Evolutionary conservation across 2,797 vertebrate genomes (phyloP), one percentile per base, ranked within the genome.

Genomic region (Urophycis tenuis): DNA sequence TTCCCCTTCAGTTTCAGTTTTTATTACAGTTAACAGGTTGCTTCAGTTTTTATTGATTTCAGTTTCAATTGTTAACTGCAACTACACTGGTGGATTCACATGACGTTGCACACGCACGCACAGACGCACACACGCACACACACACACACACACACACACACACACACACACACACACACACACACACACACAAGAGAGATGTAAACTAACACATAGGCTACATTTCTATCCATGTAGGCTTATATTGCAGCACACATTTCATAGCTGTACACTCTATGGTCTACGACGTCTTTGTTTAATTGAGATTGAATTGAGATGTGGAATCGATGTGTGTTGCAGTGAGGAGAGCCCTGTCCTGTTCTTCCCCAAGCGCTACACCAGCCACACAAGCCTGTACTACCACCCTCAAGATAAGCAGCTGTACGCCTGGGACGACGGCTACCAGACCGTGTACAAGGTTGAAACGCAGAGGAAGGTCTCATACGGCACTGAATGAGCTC

Each of bases 391-490:
- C 82, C 84, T 99, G 79, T 94, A 95, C 74, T 98, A 98, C 89
- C 94, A 97, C 71, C 94, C 94, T 0, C 92, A 91, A 83, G 96
- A 98, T 73, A 93, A 92, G 79, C 93, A 95, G 72, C 93, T 99
- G 39, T 97, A 97, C 3, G 94, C 95, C 45, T 99, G 97, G 97
- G 95, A 96, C 49, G 95, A 98, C 53, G 96, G 96, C 49, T 96
- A 94, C 90, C 96, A 98, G 91, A 95, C 95, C 2, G 85, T 97
- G 86, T 98, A 99, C 85, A 95, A 93, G 83, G 91, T 98, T 85
- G 93, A 95, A 81, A 94, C 91, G 1, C 88, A 81, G 72, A 86
- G 73, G 67, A 93, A 90, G 80, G 9, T 39, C 33, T 67, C 19
- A 10, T 60, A 7, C 25, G 53, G 53, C 53, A 60, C 53, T n/a